Base-by-base conservation (phyloP, 2,888 invertebrate genomes). In the Plebejus argus region DNA sequence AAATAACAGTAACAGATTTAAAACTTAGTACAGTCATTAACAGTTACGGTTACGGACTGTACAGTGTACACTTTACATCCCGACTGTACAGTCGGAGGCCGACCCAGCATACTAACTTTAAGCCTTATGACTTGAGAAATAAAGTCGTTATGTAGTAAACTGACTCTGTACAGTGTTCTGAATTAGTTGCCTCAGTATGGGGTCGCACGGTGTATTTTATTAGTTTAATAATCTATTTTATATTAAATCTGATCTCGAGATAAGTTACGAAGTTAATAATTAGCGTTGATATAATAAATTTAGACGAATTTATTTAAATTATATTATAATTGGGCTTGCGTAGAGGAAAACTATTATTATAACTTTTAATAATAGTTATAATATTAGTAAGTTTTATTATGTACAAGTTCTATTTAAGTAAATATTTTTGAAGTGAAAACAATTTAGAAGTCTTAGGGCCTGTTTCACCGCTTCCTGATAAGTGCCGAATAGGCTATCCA, bases 231-330 rank as follows among this genome's bases (percentile, higher is more conserved):
- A 61, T 61, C 61, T 61, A n/a, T n/a, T 61, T 61, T 61, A 10
- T 33, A 66, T 28, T 66, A 66, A 66, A 66, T 66, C 61, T 61
- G 61, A 61, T 61, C 28, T 66, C 28, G 15, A 66, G 66, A 66
- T 66, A 66, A 66, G 28, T 66, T 66, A 66, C 28, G 12, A 61
- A 66, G 28, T 66, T 66, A 66, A 28, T 66, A 66, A 66, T 66
- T 66, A 66, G 28, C 28, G 66, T 66, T 66, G 66, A 66, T 66
- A 66, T 28, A 6, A 66, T 66, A 33, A 66, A 66, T 66, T 66
- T 66, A 28, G 66, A 66, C 28, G 66, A 66, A 66, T 66, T 28
- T 66, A 66, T 66, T 33, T 66, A 28, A 66, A 66, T 66, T 66
- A 66, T 66, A 66, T 18, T 66, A 66, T 66, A 66, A 66, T 28